phyloP scores from a whole-genome alignment of 1,140 invertebrate genomes.

The Nylanderia fulva region DNA sequence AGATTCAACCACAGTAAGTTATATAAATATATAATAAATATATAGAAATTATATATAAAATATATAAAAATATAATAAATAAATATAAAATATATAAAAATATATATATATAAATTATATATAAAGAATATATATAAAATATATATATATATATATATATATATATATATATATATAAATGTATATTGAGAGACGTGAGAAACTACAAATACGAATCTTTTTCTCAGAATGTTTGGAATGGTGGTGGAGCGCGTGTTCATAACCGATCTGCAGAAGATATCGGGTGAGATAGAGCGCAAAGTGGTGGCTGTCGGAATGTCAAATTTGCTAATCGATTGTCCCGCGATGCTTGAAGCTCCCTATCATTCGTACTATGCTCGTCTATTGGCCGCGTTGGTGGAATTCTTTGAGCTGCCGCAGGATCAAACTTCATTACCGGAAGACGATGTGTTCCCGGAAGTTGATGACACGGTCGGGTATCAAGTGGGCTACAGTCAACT shows the following conservation, averaged over 20 bases:
- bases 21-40: background rate
- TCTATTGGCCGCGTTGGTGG: slow-evolving; percentile 91
- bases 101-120: background rate
- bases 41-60: too few relatives aligned
- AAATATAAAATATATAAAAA: too few relatives aligned
- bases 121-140: too few relatives aligned
- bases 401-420: slow-evolving; percentile 95
- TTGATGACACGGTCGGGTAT: slow-evolving; percentile 94
- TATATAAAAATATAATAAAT: too few relatives aligned
- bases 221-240: slow-evolving; percentile 96
- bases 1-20: slow-evolving; percentile 93
- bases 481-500: slow-evolving; percentile 96
- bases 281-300: slow-evolving; percentile 93
- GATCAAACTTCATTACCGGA: slow-evolving; percentile 92
- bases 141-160: too few relatives aligned
- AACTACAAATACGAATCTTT: slow-evolving; percentile 43
- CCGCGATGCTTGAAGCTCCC: slow-evolving; percentile 88
- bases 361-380: slow-evolving; percentile 89
- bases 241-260: slow-evolving; percentile 95
- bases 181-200: background rate
- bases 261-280: slow-evolving; percentile 94
- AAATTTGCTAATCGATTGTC: slow-evolving; percentile 93
- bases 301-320: slow-evolving; percentile 95
- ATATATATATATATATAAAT: background rate
- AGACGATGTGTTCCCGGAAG: slow-evolving; percentile 94